Conservation (phyloP, 2,888 invertebrate genomes). For the Diloba caeruleocephala region DNA sequence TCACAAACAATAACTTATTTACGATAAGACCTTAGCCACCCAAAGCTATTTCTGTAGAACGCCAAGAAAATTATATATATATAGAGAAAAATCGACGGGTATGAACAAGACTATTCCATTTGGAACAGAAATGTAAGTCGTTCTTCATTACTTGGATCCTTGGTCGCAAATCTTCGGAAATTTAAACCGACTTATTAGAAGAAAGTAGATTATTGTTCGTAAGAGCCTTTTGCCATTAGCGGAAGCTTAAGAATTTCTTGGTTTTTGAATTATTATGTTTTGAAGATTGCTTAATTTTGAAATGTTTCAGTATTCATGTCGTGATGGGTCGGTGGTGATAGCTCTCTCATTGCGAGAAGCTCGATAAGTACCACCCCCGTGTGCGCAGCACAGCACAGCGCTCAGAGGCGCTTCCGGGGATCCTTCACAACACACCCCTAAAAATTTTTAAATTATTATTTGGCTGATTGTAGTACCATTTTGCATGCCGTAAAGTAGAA, state of each 20-base stretch:
- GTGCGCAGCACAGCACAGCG: no score
- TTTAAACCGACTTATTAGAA: slow-evolving; percentile 43
- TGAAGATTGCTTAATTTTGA: no score
- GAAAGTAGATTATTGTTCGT: slow-evolving; percentile 31
- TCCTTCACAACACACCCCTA: no score
- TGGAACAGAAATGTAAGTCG: slow-evolving; percentile 53
- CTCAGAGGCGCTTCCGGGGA: no score
- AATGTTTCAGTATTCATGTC: no score
- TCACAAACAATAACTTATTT: slow-evolving; percentile 43
- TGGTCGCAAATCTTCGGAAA: slow-evolving; percentile 40
- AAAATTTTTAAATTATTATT: no score
- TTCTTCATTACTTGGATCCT: slow-evolving; percentile 60
- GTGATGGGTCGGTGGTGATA: no score
- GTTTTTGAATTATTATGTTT: slow-evolving; percentile 1
- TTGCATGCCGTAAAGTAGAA: no score
- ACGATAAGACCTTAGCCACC: slow-evolving; percentile 30
- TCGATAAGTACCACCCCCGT: no score
- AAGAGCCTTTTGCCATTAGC: slow-evolving; percentile 16
- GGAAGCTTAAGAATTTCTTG: slow-evolving; percentile 17
- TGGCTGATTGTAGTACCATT: no score
- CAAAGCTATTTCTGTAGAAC: slow-evolving; percentile 24
- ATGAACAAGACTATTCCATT: slow-evolving; percentile 70
- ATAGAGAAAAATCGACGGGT: slow-evolving; percentile 50
- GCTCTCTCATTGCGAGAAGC: no score
- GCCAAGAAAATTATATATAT: slow-evolving; percentile 50